Evolutionary conservation across 2,113 vertebrate species (phyloP).

Genomic region (Corapipo altera): DNA sequence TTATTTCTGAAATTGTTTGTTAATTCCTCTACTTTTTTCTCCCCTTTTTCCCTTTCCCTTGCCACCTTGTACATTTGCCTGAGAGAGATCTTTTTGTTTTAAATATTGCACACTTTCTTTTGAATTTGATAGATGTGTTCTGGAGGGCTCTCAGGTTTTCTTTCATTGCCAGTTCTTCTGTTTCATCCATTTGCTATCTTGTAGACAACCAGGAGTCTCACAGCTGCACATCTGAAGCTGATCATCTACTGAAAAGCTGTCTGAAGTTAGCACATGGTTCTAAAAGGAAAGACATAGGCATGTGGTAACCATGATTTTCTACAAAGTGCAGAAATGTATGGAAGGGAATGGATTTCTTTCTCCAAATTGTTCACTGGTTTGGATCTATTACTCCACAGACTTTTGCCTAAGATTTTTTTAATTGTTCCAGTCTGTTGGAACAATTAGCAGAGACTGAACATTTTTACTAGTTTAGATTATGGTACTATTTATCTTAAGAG

Average conservation of each 20-base stretch:
- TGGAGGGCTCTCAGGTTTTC: not conserved
- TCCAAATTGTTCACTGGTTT: not conserved
- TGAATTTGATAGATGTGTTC: not conserved
- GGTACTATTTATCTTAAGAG: not conserved
- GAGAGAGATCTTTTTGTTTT: not conserved
- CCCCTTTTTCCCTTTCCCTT: not conserved
- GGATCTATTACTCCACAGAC: not conserved
- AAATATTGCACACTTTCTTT: not conserved
- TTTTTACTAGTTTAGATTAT: not conserved
- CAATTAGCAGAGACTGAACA: not conserved
- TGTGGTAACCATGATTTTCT: not conserved
- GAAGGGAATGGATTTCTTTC: not conserved
- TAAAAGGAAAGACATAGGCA: not conserved
- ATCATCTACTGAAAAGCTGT: not conserved
- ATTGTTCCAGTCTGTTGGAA: not conserved
- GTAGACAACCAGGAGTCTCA: not conserved
- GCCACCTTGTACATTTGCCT: not conserved
- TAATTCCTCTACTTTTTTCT: not conserved
- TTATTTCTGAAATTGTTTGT: not conserved
- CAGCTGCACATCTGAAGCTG: not conserved
- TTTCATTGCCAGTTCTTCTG: not conserved
- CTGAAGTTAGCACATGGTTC: not conserved
- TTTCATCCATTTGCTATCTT: not conserved
- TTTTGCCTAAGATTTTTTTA: not conserved
- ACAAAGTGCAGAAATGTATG: not conserved